These are phyloP conservation scores for Decapterus maruadsi DNA, from an alignment of 2,797 vertebrate species.

Conservation along the genomic window DNA sequence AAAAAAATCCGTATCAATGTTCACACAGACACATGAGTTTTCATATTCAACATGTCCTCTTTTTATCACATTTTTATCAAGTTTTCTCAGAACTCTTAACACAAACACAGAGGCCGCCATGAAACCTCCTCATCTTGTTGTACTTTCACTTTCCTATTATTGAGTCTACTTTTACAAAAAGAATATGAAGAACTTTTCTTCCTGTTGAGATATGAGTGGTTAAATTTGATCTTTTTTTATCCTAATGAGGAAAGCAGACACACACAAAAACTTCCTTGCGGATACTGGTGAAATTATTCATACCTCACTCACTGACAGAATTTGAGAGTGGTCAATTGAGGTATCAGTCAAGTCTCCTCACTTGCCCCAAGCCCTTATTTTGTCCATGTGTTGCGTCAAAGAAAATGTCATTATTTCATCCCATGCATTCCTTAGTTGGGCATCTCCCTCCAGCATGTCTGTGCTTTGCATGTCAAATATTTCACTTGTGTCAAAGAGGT, in stretches of 20 bases:
- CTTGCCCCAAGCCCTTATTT: background rate
- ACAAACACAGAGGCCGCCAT: slow-evolving; percentile 11
- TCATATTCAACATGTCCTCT: background rate
- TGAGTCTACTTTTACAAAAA: background rate
- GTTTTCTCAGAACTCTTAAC: background rate
- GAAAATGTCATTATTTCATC: background rate
- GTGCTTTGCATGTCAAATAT: background rate
- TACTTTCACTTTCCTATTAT: slow-evolving; percentile 5
- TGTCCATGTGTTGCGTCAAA: background rate
- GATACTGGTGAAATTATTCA: background rate
- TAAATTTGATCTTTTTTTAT: too few relatives aligned
- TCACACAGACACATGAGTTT: background rate
- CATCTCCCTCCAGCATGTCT: background rate
- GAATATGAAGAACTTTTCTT: too few relatives aligned
- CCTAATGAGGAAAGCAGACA: too few relatives aligned
- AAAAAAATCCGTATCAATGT: too few relatives aligned
- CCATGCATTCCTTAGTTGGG: background rate
- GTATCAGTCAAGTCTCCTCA: background rate
- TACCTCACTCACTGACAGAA: background rate
- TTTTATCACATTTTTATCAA: background rate
- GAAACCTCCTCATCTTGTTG: slow-evolving; percentile 23
- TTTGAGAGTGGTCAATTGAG: background rate
- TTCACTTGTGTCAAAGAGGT: slow-evolving; percentile 25
- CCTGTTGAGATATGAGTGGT: too few relatives aligned
- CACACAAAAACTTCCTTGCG: background rate